Evolutionary conservation across 2,888 invertebrate genomes (phyloP).

Genomic region (Mimas tiliae): DNA sequence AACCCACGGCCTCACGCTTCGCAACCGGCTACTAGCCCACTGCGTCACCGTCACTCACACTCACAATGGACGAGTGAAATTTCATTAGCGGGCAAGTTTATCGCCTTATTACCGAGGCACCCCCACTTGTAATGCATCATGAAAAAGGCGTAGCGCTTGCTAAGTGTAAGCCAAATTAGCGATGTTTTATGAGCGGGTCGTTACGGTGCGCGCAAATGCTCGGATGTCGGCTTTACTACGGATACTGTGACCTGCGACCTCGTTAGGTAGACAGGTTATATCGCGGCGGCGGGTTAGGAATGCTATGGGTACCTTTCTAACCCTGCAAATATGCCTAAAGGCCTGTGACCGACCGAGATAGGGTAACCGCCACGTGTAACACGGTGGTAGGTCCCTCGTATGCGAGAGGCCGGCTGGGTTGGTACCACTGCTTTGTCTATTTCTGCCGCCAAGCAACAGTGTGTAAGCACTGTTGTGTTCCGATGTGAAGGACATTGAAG

Average conservation of each 20-base stretch:
- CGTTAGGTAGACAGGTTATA: slow-evolving; percentile 50
- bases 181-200: slow-evolving; percentile 78
- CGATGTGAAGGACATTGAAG: too few species aligned
- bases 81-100: slow-evolving; percentile 21
- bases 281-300: slow-evolving; percentile 23
- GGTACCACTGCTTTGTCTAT: too few species aligned
- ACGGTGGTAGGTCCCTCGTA: too few species aligned
- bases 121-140: slow-evolving; percentile 28
- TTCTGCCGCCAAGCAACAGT: too few species aligned
- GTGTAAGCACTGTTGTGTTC: too few species aligned
- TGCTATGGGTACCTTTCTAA: slow-evolving; percentile 6
- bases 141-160: slow-evolving; percentile 39
- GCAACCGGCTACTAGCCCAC: too few species aligned
- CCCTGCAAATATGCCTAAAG: not conserved
- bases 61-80: slow-evolving; percentile 14
- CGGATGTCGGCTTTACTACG: slow-evolving; percentile 70
- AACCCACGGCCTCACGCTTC: too few species aligned
- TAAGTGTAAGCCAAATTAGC: slow-evolving; percentile 78
- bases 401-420: too few species aligned
- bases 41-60: too few species aligned
- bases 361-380: too few species aligned
- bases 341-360: too few species aligned
- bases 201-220: slow-evolving; percentile 71
- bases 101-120: slow-evolving; percentile 20
- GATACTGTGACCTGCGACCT: slow-evolving; percentile 71